Percentiles rank a stretch among this genome's conserved stretches.
phyloP scores from a whole-genome alignment of 2,888 invertebrate species.

The Synanthedon tipuliformis region DNA sequence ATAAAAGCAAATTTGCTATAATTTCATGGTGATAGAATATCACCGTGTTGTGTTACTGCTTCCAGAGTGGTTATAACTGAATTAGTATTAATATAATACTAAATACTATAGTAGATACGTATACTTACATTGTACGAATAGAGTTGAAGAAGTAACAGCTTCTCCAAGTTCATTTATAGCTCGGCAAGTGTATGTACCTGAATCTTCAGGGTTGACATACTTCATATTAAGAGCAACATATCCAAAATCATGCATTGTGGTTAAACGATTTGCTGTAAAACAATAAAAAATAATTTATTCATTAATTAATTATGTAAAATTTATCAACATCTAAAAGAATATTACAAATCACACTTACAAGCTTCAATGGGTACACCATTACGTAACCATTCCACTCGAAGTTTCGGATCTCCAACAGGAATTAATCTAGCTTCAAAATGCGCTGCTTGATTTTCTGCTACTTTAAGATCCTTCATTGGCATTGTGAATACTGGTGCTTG shows the following conservation, averaged over 20 bases:
- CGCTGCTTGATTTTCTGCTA: constrained; percentile 91
- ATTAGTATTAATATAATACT: too few relatives aligned
- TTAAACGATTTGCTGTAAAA: constrained; percentile 82
- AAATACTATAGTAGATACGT: too few relatives aligned
- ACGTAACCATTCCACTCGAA: constrained; percentile 93
- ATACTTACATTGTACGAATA: constrained; percentile 85
- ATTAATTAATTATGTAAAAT: not conserved
- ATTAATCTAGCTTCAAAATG: constrained; percentile 95
- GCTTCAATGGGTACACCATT: constrained; percentile 93
- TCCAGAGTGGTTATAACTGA: too few relatives aligned
- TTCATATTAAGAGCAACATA: constrained; percentile 96
- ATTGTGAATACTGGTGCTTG: constrained; percentile 94
- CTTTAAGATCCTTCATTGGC: constrained; percentile 87
- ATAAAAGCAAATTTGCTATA: not conserved
- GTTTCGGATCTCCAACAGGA: constrained; percentile 92
- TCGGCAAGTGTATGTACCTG: constrained; percentile 95
- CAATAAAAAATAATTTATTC: constrained; percentile 1
- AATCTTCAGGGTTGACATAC: constrained; percentile 94
- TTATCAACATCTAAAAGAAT: not conserved
- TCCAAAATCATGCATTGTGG: constrained; percentile 98
- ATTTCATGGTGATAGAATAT: too few relatives aligned
- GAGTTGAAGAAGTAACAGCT: constrained; percentile 93
- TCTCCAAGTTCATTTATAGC: constrained; percentile 94
- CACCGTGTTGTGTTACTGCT: too few relatives aligned
- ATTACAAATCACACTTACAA: constrained; percentile 68